Evolutionary conservation across 2,888 invertebrate genomes (phyloP), one percentile per base, ranked within the genome.

Genomic region (Entomobrya multifasciata): DNA sequence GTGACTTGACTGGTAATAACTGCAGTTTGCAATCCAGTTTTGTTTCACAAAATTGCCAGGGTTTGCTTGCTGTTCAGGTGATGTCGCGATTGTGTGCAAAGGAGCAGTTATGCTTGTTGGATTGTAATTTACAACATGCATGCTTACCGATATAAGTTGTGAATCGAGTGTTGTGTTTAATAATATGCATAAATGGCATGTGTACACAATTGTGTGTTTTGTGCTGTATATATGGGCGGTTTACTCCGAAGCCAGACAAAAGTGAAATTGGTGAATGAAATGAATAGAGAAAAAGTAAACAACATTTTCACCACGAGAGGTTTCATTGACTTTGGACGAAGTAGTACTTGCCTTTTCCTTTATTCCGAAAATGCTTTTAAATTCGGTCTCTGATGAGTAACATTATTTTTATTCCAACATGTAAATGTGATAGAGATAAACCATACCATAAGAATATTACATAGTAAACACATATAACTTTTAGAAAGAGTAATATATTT

Each of bases 331-430:
- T 84, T 84, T 84, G 84, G 84, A 84, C 84, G 77, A 84, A 84
- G 62, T n/a, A n/a, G n/a, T 77, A 77, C 55, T 85, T 77, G 52
- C 72, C 60, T 65, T 76, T 81, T 67, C 49, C 82, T 82, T 84
- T 84, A 84, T 85, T 85, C 49, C 49, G 85, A 77, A 49, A 84
- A 55, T 57, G 11, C 57, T 52, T 62, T 76, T 25, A 84, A 84
- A 78, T 78, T 85, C 78, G 72, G 78, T 70, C 57, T 72, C 78
- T 60, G 77, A 84, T 72, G 72, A 72, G 25, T 72, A 72, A 85
- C 78, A 79, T 60, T 60, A 22, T 62, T 85, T 77, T 76, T 83
- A 83, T 85, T 85, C 70, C 70, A 85, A 85, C 78, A 85, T 78
- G 85, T 85, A 85, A 85, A 78, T 67, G 13, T 74, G 74, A 17